phyloP scores from a whole-genome alignment of 2,888 invertebrate species.

The Phortica magna region DNA sequence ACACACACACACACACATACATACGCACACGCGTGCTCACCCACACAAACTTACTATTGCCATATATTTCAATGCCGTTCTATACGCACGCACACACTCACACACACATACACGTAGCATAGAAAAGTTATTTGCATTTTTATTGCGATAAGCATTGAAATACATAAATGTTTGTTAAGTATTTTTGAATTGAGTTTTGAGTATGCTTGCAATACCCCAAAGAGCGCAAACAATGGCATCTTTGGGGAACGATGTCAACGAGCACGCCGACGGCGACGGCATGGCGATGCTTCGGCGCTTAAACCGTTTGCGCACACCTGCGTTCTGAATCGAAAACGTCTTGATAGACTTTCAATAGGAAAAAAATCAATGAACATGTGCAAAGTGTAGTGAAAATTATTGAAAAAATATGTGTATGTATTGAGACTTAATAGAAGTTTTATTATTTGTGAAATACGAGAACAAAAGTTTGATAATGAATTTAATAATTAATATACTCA shows the following conservation, averaged over 20 bases:
- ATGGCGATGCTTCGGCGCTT: neutral
- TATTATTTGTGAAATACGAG: no score
- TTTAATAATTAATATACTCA: no score
- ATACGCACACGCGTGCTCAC: constrained; percentile 50
- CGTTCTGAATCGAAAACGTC: neutral
- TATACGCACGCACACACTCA: neutral
- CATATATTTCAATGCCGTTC: no score
- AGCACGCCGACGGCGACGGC: neutral
- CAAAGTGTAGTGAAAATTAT: neutral
- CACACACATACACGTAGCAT: neutral
- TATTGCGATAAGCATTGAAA: constrained; percentile 67
- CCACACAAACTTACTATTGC: constrained; percentile 38
- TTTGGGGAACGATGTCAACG: no score
- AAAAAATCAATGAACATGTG: neutral
- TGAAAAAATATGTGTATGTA: neutral
- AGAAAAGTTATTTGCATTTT: constrained; percentile 65
- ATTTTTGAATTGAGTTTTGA: constrained; percentile 67
- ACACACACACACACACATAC: constrained; percentile 32
- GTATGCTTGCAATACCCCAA: constrained; percentile 25
- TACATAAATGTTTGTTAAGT: constrained; percentile 71
- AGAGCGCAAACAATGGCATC: constrained; percentile 11
- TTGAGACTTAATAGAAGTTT: no score
- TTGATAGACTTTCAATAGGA: neutral
- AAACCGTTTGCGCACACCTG: neutral
- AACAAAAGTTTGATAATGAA: no score